These are phyloP conservation scores for Globodera ellingtonae DNA, from an alignment of 1,140 invertebrate genomes.

Conservation along the genomic window DNA sequence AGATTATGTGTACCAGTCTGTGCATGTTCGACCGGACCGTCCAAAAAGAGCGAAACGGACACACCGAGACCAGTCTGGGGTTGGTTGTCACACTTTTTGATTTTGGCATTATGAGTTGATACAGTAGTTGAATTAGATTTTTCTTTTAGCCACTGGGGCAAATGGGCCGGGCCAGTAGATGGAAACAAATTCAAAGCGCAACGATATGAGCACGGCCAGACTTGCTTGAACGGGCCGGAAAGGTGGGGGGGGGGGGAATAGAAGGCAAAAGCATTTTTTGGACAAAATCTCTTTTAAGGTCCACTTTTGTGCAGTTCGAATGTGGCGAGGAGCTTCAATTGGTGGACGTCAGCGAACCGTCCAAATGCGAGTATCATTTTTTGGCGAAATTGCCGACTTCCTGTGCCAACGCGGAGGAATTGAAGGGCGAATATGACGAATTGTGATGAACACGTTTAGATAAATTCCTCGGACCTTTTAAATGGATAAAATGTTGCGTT, in stretches of 20 bases:
- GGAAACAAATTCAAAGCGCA: constrained; percentile 78
- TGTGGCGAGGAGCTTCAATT: constrained; percentile 86
- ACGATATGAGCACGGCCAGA: constrained; percentile 77
- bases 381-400: constrained; percentile 85
- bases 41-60: constrained; percentile 83
- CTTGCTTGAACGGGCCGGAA: constrained; percentile 96
- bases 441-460: background rate
- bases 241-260: constrained; percentile 65
- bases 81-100: constrained; percentile 12
- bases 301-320: constrained; percentile 76
- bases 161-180: constrained; percentile 78
- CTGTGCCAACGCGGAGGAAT: constrained; percentile 70
- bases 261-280: too few species aligned
- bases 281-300: constrained; percentile 56
- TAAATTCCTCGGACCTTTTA: too few species aligned
- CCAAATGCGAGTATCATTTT: constrained; percentile 91
- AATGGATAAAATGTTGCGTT: too few species aligned
- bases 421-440: constrained; percentile 44
- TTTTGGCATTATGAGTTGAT: too few species aligned
- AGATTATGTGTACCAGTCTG: constrained; percentile 89
- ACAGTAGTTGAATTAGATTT: background rate
- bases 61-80: constrained; percentile 80
- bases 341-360: constrained; percentile 83
- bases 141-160: constrained; percentile 73
- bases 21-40: constrained; percentile 86